Conservation (phyloP, 2,797 vertebrate genomes). For the Fistularia tabacaria region DNA sequence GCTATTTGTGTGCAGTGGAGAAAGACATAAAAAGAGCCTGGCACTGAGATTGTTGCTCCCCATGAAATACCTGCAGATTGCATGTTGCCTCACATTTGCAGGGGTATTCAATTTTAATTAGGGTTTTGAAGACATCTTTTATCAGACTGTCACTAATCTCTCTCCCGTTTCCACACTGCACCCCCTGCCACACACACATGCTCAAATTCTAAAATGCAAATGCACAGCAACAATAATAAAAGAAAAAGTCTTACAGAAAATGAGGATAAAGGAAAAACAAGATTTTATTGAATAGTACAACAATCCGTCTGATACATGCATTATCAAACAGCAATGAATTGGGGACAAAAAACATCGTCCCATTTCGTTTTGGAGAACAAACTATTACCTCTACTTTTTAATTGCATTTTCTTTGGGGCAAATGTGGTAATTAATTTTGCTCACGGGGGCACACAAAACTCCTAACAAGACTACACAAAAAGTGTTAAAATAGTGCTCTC, state of each 20-base stretch:
- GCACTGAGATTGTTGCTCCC: constrained; percentile 67
- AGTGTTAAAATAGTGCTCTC: constrained; percentile 54
- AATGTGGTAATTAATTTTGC: constrained; percentile 77
- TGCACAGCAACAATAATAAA: constrained; percentile 21
- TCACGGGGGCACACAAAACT: constrained; percentile 56
- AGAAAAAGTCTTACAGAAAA: background rate
- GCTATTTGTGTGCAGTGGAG: constrained; percentile 65
- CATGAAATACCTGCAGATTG: constrained; percentile 79
- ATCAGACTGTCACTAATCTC: constrained; percentile 77
- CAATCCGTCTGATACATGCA: constrained; percentile 48
- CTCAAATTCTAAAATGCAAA: constrained; percentile 38
- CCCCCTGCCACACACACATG: constrained; percentile 3
- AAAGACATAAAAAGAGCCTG: constrained; percentile 64
- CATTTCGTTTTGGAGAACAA: constrained; percentile 61
- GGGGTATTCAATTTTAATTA: constrained; percentile 80
- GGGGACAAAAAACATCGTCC: constrained; percentile 45
- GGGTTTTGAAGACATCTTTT: constrained; percentile 78
- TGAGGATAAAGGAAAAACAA: constrained; percentile 5
- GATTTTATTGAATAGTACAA: constrained; percentile 40
- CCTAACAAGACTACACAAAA: constrained; percentile 41
- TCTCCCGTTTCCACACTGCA: constrained; percentile 15
- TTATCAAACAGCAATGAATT: constrained; percentile 57
- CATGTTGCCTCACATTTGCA: constrained; percentile 71
- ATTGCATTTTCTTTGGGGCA: constrained; percentile 75
- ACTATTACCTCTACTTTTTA: constrained; percentile 69